Percentiles rank a stretch among this genome's conserved stretches.
These are phyloP conservation scores for Proterorhinus semilunaris DNA, from an alignment of 2,113 vertebrate genomes.

Conservation along the genomic window DNA sequence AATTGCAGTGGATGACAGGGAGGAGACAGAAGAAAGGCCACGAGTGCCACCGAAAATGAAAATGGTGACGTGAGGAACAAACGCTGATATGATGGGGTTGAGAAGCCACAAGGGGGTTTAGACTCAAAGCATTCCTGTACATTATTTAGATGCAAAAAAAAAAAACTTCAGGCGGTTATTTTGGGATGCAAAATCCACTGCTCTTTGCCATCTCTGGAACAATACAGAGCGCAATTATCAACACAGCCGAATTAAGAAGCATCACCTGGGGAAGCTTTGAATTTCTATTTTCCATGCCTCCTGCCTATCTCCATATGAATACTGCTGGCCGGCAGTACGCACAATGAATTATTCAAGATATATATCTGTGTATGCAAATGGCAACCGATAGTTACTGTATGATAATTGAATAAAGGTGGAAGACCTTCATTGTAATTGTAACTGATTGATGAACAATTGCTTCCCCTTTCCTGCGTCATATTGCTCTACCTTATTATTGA, in stretches of 20 bases:
- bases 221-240: constrained; percentile 35
- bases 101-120: not conserved
- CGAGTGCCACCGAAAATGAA: constrained; percentile 1
- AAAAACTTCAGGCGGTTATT: constrained; percentile 4
- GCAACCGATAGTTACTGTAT: constrained; percentile 41
- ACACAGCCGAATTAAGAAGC: constrained; percentile 44
- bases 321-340: constrained; percentile 43
- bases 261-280: constrained; percentile 30
- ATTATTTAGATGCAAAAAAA: constrained; percentile 1
- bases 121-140: not conserved
- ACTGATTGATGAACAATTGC: constrained; percentile 52
- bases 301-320: constrained; percentile 47
- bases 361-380: constrained; percentile 54
- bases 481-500: constrained; percentile 49
- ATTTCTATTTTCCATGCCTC: constrained; percentile 39
- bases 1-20: constrained; percentile 23
- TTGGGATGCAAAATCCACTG: constrained; percentile 22
- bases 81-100: constrained; percentile 17
- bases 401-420: constrained; percentile 66
- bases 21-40: constrained; percentile 9
- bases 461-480: constrained; percentile 38
- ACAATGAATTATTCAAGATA: constrained; percentile 71
- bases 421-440: constrained; percentile 55
- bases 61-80: not conserved
- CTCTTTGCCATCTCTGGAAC: constrained; percentile 32